Percentiles rank a stretch among this genome's conserved stretches.
Conservation (phyloP, 2,888 invertebrate species). For the Noctua janthina region DNA sequence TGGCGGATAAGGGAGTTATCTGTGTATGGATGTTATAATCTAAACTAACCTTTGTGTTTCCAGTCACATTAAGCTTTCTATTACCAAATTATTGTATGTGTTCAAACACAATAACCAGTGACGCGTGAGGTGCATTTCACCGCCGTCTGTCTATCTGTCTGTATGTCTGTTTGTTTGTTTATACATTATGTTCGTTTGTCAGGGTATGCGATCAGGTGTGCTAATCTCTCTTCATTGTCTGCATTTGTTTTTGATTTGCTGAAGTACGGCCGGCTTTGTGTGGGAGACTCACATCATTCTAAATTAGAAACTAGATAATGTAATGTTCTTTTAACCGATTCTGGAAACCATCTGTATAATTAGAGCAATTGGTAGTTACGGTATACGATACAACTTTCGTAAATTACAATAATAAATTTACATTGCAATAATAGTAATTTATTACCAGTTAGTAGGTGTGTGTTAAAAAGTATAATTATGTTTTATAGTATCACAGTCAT, state of each 20-base stretch:
- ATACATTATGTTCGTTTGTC: slow-evolving; percentile 14
- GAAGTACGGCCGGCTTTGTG: slow-evolving; percentile 23
- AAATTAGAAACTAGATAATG: not conserved
- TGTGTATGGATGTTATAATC: not conserved
- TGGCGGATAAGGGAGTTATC: not conserved
- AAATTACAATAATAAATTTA: not conserved
- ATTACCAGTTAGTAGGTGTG: not conserved
- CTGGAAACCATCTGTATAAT: too few relatives aligned
- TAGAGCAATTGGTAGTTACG: not conserved
- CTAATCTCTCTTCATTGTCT: slow-evolving; percentile 50
- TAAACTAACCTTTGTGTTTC: not conserved
- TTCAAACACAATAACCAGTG: slow-evolving; percentile 48
- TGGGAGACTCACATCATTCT: too few relatives aligned
- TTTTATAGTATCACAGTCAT: not conserved
- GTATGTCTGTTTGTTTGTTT: slow-evolving; percentile 1
- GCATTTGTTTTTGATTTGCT: slow-evolving; percentile 44
- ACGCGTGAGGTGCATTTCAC: slow-evolving; percentile 35
- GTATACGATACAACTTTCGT: not conserved
- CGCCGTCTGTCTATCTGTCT: slow-evolving; percentile 16
- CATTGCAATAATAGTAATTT: not conserved
- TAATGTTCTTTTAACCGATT: not conserved
- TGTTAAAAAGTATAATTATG: not conserved
- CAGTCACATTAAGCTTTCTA: slow-evolving; percentile 1
- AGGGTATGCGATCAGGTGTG: slow-evolving; percentile 53
- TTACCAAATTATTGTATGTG: not conserved